These are phyloP conservation scores for Drosophila ercepeae DNA, from an alignment of 1,140 invertebrate genomes.

Conservation along the genomic window DNA sequence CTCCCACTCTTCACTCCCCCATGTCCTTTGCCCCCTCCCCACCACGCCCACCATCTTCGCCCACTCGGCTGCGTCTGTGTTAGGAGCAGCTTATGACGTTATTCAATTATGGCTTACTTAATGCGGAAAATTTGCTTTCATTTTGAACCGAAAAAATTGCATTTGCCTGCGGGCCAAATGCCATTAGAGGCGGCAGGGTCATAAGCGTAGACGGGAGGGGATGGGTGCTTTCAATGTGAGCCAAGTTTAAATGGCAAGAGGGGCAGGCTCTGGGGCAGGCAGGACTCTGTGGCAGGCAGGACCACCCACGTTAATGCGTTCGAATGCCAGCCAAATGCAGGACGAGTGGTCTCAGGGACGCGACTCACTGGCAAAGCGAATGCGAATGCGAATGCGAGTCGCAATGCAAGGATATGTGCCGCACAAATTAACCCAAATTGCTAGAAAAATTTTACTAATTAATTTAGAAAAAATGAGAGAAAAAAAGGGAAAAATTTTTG, in stretches of 20 bases:
- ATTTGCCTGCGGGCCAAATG: slow-evolving; percentile 66
- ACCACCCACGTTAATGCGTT: slow-evolving; percentile 7
- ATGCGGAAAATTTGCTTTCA: slow-evolving; percentile 69
- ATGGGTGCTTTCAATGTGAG: background rate
- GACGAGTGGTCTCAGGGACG: slow-evolving; percentile 1
- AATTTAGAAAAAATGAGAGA: background rate
- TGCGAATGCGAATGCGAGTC: background rate
- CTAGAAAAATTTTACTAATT: background rate
- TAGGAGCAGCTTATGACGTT: slow-evolving; percentile 59
- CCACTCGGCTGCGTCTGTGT: slow-evolving; percentile 13
- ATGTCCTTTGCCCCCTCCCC: background rate
- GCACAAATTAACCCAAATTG: background rate
- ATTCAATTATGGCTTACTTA: slow-evolving; percentile 75
- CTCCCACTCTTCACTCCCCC: too few relatives aligned
- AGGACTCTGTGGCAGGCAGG: background rate
- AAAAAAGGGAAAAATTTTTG: too few relatives aligned
- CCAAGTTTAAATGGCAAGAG: slow-evolving; percentile 37
- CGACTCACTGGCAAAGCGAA: background rate
- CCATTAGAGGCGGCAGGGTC: slow-evolving; percentile 45
- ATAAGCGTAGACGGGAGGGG: slow-evolving; percentile 6
- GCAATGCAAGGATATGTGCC: background rate
- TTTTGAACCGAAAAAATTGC: slow-evolving; percentile 54
- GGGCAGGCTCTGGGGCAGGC: background rate
- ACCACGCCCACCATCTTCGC: background rate
- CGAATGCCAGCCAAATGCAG: slow-evolving; percentile 5